Evolutionary conservation across 2,888 invertebrate species (phyloP).

Genomic region (Fragum sueziense): DNA sequence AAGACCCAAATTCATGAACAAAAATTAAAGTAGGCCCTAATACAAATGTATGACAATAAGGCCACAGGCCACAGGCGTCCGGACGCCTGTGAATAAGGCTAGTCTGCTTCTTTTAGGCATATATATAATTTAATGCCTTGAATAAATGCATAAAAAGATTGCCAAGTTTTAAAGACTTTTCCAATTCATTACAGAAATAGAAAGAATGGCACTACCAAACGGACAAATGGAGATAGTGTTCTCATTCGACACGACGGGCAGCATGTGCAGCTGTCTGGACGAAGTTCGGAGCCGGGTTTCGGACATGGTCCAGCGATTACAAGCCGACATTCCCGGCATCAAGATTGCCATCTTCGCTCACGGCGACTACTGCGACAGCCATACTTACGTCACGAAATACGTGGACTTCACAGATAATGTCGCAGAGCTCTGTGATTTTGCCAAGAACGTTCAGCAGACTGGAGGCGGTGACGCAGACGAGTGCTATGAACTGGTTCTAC

Average conservation of each 20-base stretch:
- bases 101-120: too few species aligned
- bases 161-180: too few species aligned
- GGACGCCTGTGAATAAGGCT: too few species aligned
- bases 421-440: slow-evolving; percentile 64
- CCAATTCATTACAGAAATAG: background rate
- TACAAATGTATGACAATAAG: too few species aligned
- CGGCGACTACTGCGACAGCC: slow-evolving; percentile 77
- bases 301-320: slow-evolving; percentile 77
- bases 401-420: slow-evolving; percentile 61
- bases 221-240: slow-evolving; percentile 75
- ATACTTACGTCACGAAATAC: slow-evolving; percentile 62
- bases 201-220: slow-evolving; percentile 46
- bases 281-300: slow-evolving; percentile 70
- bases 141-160: too few species aligned
- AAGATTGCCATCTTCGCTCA: slow-evolving; percentile 78
- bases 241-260: slow-evolving; percentile 77
- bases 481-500: slow-evolving; percentile 80
- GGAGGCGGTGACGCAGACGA: slow-evolving; percentile 78
- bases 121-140: too few species aligned
- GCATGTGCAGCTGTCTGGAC: slow-evolving; percentile 68
- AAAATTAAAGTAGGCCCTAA: too few species aligned
- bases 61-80: too few species aligned
- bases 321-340: slow-evolving; percentile 77
- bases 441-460: slow-evolving; percentile 66
- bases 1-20: too few species aligned